Conservation (phyloP, 2,113 vertebrate species). For the Ornithorhynchus anatinus region DNA sequence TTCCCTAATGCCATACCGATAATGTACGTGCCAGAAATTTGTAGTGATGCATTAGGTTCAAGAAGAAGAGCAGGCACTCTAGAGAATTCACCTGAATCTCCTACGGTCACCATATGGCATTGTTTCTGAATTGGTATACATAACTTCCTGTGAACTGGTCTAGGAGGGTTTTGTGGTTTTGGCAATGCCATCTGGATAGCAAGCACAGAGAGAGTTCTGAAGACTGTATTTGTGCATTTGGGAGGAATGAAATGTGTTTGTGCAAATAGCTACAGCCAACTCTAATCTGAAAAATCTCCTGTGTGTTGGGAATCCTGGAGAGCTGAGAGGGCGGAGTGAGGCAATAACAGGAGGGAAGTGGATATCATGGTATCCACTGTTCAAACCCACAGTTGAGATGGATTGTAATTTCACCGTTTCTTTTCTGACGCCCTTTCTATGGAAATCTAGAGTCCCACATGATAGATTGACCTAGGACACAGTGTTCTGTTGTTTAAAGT, state of each 20-base stretch:
- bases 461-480: too few species aligned
- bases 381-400: too few species aligned
- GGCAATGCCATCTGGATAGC: not conserved
- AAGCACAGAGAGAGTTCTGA: not conserved
- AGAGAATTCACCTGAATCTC: not conserved
- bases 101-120: conserved; percentile 27
- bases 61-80: not conserved
- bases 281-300: too few species aligned
- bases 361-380: too few species aligned
- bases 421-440: too few species aligned
- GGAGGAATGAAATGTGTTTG: not conserved
- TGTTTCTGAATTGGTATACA: conserved; percentile 22
- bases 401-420: too few species aligned
- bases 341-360: too few species aligned
- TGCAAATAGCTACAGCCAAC: not conserved
- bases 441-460: too few species aligned
- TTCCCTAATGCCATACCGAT: not conserved
- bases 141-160: not conserved
- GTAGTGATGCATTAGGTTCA: not conserved
- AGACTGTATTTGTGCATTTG: not conserved
- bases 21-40: not conserved
- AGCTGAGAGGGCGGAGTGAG: too few species aligned
- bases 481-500: too few species aligned
- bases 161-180: not conserved
- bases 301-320: too few species aligned